These are phyloP conservation scores for Bujurquina vittata DNA, from an alignment of 2,113 vertebrate genomes.

Conservation along the genomic window DNA sequence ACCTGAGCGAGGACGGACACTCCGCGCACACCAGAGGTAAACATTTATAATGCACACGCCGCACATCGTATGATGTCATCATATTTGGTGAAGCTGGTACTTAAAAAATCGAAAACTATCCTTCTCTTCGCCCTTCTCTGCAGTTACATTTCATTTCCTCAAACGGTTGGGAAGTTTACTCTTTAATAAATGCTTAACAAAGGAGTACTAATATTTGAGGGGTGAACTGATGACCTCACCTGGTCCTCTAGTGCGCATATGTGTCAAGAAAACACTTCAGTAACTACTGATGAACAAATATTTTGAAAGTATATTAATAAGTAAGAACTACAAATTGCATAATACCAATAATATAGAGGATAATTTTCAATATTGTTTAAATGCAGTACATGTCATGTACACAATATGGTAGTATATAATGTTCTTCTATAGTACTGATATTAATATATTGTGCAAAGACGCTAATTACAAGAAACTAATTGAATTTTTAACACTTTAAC, in stretches of 20 bases:
- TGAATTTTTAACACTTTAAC: too few species aligned
- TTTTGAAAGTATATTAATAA: neutral
- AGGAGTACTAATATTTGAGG: neutral
- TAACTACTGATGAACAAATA: neutral
- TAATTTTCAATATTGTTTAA: neutral
- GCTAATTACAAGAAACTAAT: too few species aligned
- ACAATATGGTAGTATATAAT: neutral
- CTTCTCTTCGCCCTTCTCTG: neutral
- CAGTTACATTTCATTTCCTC: neutral
- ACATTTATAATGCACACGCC: neutral
- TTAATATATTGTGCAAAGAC: neutral
- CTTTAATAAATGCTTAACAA: neutral
- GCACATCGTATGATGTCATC: neutral
- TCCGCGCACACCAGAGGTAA: constrained; percentile 88
- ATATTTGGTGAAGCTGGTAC: neutral
- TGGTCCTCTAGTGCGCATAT: rapidly evolving
- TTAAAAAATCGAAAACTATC: neutral
- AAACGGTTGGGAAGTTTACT: neutral
- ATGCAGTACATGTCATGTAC: neutral
- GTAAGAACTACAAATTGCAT: neutral
- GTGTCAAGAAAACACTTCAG: neutral
- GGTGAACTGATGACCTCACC: neutral
- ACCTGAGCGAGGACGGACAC: constrained; percentile 90
- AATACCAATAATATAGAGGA: neutral
- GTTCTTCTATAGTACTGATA: neutral